Conservation (phyloP, 2,797 vertebrate genomes). For the Apogon talboti region DNA sequence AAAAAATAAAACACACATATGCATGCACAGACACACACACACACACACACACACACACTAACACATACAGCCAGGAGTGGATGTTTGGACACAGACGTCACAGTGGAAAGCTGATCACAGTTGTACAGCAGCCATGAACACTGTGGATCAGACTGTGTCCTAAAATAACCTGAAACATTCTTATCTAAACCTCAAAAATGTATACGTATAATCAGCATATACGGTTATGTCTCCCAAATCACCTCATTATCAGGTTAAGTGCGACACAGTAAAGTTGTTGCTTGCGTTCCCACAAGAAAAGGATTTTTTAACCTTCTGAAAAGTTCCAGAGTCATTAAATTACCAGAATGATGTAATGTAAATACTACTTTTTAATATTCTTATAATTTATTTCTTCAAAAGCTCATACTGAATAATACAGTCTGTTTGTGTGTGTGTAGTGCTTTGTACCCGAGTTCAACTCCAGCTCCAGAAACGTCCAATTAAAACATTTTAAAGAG, state of each 20-base stretch:
- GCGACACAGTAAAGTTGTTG: not conserved
- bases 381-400: no score
- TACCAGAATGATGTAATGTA: no score
- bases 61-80: constrained; percentile 49
- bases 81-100: constrained; percentile 73
- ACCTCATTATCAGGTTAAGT: not conserved
- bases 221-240: no score
- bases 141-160: constrained; percentile 63
- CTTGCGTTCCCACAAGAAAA: no score
- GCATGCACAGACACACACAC: constrained; percentile 20
- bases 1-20: no score
- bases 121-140: constrained; percentile 65
- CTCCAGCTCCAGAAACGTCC: constrained; percentile 12
- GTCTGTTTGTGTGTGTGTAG: no score
- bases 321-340: no score
- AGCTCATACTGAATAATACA: no score
- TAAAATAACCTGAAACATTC: constrained; percentile 73
- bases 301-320: no score
- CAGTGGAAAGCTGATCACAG: constrained; percentile 72
- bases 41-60: constrained; percentile 13
- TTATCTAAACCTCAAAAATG: constrained; percentile 52
- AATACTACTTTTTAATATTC: no score
- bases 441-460: not conserved
- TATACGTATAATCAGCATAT: constrained; percentile 15
- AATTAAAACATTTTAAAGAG: constrained; percentile 18